These are phyloP conservation scores for Tiliacea citrago DNA, from an alignment of 2,888 invertebrate species.

Conservation along the genomic window DNA sequence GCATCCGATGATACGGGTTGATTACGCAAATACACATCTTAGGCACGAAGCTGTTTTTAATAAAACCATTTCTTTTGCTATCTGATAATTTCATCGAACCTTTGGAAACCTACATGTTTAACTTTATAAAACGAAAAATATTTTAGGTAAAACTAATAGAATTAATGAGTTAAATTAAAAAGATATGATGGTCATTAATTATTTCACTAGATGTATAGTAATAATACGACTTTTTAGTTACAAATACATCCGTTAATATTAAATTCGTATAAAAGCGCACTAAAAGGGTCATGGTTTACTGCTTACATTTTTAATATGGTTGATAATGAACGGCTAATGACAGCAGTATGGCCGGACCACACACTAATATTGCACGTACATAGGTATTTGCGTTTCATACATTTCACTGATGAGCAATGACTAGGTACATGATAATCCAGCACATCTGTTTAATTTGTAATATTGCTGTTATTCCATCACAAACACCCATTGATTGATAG, in stretches of 20 bases:
- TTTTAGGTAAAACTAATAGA: neutral
- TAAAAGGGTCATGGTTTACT: constrained; percentile 11
- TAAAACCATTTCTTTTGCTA: constrained; percentile 28
- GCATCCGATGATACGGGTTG: constrained; percentile 71
- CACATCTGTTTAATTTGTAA: constrained; percentile 21
- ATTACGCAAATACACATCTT: constrained; percentile 61
- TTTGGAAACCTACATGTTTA: constrained; percentile 2
- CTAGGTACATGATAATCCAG: constrained; percentile 26
- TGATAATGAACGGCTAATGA: constrained; percentile 38
- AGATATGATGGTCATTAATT: neutral
- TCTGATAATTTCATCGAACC: constrained; percentile 31
- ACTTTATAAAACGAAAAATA: neutral
- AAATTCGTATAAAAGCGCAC: neutral
- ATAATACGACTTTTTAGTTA: neutral
- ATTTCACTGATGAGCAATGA: constrained; percentile 27
- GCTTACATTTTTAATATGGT: constrained; percentile 42
- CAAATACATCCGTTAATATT: constrained; percentile 1
- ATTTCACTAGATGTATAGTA: neutral
- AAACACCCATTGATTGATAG: constrained; percentile 50
- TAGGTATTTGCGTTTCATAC: constrained; percentile 28
- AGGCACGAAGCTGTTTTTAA: constrained; percentile 30
- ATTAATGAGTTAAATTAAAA: neutral
- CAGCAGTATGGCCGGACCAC: neutral
- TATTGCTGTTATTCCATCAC: constrained; percentile 27
- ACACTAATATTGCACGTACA: constrained; percentile 18